Evolutionary conservation across 2,113 vertebrate species (phyloP), one percentile per base, ranked within the genome.

Genomic region (Pristiophorus japonicus): DNA sequence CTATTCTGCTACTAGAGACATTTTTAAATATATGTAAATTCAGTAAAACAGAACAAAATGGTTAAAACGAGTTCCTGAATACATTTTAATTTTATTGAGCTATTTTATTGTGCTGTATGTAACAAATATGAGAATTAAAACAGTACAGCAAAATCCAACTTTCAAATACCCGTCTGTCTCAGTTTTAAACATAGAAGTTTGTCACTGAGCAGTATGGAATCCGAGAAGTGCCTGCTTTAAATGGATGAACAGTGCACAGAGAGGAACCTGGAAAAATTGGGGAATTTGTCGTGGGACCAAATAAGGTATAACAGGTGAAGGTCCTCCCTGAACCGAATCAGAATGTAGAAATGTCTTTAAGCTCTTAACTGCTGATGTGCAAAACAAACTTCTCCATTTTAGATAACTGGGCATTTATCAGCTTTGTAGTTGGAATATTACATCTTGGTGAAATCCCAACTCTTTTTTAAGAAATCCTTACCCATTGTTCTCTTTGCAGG

Each of bases 401-500:
- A 14, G 65, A 67, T 47, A 4, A 47, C 16, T 14, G 22, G 38
- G 42, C 93, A 81, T 42, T 6, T 6, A 81, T 42, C 38, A 81
- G n/a, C 5, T 91, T 91, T 91, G 88, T 18, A 65, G n/a, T 92
- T 65, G 59, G 34, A 47, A 45, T 94, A 45, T 70, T 70, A 22
- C 6, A 45, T 6, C 38, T 67, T 70, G 27, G 66, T 34, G 11
- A 73, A 47, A 51, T 27, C 87, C 87, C 47, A 22, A 59, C 59
- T 18, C 65, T 73, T 95, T 38, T 24, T 65, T 14, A 55, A 47
- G 22, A 30, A 42, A 88, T 95, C 30, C 24, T 84, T 85, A 27
- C 2, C 10, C 6, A 81, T 65, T 85, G 55, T 30, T 87, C 6
- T 95, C 95, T 97, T 96, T 95, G 34, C 97, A 99, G 98, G 97